Conservation (phyloP, 2,888 invertebrate species). For the Sesamia inferens region DNA sequence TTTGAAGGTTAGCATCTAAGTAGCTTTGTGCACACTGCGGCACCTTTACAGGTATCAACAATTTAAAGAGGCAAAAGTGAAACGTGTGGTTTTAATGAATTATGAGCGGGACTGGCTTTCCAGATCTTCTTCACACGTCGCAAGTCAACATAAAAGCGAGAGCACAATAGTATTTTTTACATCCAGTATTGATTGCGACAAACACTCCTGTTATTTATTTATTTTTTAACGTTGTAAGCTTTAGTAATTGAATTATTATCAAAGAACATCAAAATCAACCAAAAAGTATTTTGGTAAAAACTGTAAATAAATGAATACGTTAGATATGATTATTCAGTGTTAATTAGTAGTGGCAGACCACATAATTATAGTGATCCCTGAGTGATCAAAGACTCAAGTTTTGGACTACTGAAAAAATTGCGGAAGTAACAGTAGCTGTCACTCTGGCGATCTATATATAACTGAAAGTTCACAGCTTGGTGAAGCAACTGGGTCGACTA, state of each 20-base stretch:
- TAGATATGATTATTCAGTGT: conserved; percentile 1
- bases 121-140: conserved; percentile 78
- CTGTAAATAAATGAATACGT: not conserved
- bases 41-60: conserved; percentile 48
- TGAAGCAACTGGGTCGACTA: conserved; percentile 70
- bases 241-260: not conserved
- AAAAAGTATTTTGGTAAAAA: not conserved
- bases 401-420: conserved; percentile 51
- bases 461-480: conserved; percentile 70
- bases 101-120: conserved; percentile 71
- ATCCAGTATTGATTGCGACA: conserved; percentile 68
- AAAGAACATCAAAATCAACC: not conserved
- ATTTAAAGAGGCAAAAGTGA: conserved; percentile 71
- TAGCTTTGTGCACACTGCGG: conserved; percentile 37
- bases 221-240: conserved; percentile 24
- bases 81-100: conserved; percentile 68
- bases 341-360: conserved; percentile 20
- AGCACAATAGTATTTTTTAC: conserved; percentile 72
- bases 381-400: conserved; percentile 46
- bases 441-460: conserved; percentile 73
- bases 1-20: conserved; percentile 48
- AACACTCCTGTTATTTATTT: conserved; percentile 51
- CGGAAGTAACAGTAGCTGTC: conserved; percentile 69
- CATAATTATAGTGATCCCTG: conserved; percentile 14
- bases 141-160: conserved; percentile 56